Evolutionary conservation across 2,888 invertebrate genomes (phyloP), one percentile per base, ranked within the genome.

Genomic region (Eumacrocentrus americanus): DNA sequence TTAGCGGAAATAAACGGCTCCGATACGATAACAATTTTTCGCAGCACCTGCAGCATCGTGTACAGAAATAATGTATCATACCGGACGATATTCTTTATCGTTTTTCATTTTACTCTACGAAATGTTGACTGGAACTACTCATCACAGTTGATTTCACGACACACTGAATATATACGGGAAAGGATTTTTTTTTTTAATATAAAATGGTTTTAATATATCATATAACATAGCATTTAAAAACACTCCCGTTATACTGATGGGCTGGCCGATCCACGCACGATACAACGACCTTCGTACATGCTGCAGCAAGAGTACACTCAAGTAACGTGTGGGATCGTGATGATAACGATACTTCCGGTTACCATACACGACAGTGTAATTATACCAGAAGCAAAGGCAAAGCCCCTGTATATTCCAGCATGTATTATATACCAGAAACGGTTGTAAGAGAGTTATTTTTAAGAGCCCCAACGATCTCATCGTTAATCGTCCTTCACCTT

Each of bases 21-120:
- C 61, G 59, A 65, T 62, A 56, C 66, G 66, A 64, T 64, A 66
- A 64, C 61, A 62, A 64, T 64, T 66, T 64, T 62, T 64, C 64
- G 59, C 46, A 59, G 62, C 66, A 62, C 61, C 62, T 62, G 62
- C 58, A 64, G 61, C 47, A 29, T 29, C 29, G 29, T 29, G 61
- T 44, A 20, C 42, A 35, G 40, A 53, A 53, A 40, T 22, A 14
- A 51, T 51, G 51, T 34, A 51, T 51, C 51, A 51, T 35, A 7
- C 37, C 11, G 14, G 34, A 51, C 35, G 51, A 51, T 51, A 51
- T 51, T 51, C 37, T 51, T 51, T 51, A 51, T 51, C 51, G 51
- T 51, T 51, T 51, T 37, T 37, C 51, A 51, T 35, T 51, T 51
- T 51, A 18, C 11, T 51, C 35, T 20, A 35, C n/a, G 18, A 37